These are phyloP conservation scores for Drosophila funebris DNA, from an alignment of 1,140 invertebrate species.

Conservation along the genomic window DNA sequence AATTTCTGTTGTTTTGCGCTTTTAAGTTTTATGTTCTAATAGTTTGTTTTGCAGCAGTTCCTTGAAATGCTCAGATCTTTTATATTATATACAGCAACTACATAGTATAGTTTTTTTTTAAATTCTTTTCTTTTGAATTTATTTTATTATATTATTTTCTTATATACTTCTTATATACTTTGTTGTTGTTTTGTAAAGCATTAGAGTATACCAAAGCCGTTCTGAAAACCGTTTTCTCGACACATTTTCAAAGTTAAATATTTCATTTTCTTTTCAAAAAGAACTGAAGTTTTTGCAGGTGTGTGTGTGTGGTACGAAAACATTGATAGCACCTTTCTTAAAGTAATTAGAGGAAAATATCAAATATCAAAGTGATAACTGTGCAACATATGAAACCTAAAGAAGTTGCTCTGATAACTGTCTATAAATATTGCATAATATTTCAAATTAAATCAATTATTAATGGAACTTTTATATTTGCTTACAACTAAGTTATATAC, in stretches of 20 bases:
- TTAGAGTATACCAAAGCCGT: constrained; percentile 83
- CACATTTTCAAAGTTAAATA: constrained; percentile 14
- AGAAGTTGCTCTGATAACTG: constrained; percentile 21
- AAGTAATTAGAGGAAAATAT: constrained; percentile 37
- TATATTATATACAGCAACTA: constrained; percentile 49
- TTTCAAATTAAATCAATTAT: constrained; percentile 4
- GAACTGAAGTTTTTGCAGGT: constrained; percentile 29
- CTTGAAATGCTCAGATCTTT: constrained; percentile 57
- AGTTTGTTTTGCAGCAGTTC: constrained; percentile 55
- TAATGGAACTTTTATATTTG: not conserved
- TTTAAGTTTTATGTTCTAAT: constrained; percentile 51
- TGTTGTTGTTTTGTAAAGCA: constrained; percentile 74
- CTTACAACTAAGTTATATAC: constrained; percentile 32
- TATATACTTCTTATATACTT: constrained; percentile 45
- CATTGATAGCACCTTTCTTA: constrained; percentile 73
- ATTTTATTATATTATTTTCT: too few relatives aligned
- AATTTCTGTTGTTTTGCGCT: constrained; percentile 65
- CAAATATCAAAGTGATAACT: constrained; percentile 14
- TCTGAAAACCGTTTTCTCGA: constrained; percentile 65
- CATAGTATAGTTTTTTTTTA: constrained; percentile 47
- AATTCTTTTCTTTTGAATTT: constrained; percentile 27
- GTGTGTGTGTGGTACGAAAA: constrained; percentile 56
- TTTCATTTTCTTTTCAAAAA: constrained; percentile 12
- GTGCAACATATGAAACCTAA: constrained; percentile 43
- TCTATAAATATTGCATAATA: not conserved